A percentile compares a stretch with the other conserved stretches of the same genome.
These are phyloP conservation scores for Pantala flavescens DNA, from an alignment of 1,140 invertebrate species.

Conservation along the genomic window DNA sequence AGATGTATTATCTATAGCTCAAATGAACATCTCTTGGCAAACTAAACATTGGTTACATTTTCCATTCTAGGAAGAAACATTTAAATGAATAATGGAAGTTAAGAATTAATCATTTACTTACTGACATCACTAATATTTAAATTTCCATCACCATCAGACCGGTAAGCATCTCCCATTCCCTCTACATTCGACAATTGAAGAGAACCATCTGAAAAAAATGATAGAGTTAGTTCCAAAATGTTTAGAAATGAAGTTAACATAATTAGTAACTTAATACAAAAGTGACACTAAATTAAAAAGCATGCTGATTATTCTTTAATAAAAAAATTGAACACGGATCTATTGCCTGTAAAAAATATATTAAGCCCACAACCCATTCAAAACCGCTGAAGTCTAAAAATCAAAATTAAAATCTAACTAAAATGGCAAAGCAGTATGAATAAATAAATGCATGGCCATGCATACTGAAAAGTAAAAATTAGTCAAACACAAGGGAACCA, in stretches of 20 bases:
- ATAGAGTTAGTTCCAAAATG: no score
- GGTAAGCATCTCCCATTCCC: slow-evolving; percentile 89
- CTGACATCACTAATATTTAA: slow-evolving; percentile 64
- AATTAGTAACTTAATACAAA: no score
- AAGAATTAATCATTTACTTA: slow-evolving; percentile 40
- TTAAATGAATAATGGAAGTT: background rate
- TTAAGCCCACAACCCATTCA: background rate
- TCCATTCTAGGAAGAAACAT: background rate
- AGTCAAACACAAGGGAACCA: background rate
- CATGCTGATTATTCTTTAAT: background rate
- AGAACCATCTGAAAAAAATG: slow-evolving; percentile 61
- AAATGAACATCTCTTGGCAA: background rate
- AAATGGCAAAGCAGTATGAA: background rate
- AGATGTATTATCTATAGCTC: no score
- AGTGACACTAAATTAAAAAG: background rate
- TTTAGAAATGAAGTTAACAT: no score
- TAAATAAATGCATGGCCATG: background rate
- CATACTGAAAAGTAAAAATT: background rate
- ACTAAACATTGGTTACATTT: no score
- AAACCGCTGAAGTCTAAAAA: background rate
- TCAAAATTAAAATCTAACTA: no score
- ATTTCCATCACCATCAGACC: slow-evolving; percentile 54
- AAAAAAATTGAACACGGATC: background rate
- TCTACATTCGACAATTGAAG: slow-evolving; percentile 86
- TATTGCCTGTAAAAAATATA: background rate